Evolutionary conservation across 2,113 vertebrate species (phyloP), one percentile per base, ranked within the genome.

Genomic region (Sturnus vulgaris): DNA sequence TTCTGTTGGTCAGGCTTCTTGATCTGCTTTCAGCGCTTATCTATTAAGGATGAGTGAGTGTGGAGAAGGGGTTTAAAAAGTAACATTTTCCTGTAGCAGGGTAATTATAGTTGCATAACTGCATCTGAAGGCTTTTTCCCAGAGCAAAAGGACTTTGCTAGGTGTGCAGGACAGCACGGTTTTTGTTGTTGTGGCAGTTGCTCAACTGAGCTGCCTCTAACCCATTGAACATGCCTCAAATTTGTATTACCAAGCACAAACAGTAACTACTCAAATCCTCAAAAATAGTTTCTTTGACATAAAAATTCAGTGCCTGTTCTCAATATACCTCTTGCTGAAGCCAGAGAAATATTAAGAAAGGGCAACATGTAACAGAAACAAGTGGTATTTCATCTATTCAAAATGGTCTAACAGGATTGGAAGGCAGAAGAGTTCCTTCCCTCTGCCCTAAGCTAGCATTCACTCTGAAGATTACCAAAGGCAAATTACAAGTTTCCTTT

Each of bases 401-500:
- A 82, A 81, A 64, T 40, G 33, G 30, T 57, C 44, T n/a, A 50
- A 85, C 18, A 56, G 40, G 44, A 88, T 20, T 42, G n/a, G 37
- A 86, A 93, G 65, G 40, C 60, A 70, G 47, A 94, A 53, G 52
- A 22, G 33, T 70, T 96, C 64, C 87, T 92, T 95, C 64, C 15
- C 78, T 80, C 37, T 85, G 75, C 55, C 63, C 42, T 85, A 69
- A 91, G 39, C 33, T 90, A 63, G 82, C 50, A 66, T 50, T 89
- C 60, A 44, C 59, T 47, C 53, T 52, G 14, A 77, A n/a, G 52
- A 66, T 72, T 50, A 69, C 33, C 3, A 15, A 82, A 92, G 75
- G 66, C 35, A 93, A 94, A 73, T 90, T 39, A 77, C 55, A 95
- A 73, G 55, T 80, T 89, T 80, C 63, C 89, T 94, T 72, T 47